Conservation (phyloP, 2,797 vertebrate genomes). For the Chromobotia macracanthus region DNA sequence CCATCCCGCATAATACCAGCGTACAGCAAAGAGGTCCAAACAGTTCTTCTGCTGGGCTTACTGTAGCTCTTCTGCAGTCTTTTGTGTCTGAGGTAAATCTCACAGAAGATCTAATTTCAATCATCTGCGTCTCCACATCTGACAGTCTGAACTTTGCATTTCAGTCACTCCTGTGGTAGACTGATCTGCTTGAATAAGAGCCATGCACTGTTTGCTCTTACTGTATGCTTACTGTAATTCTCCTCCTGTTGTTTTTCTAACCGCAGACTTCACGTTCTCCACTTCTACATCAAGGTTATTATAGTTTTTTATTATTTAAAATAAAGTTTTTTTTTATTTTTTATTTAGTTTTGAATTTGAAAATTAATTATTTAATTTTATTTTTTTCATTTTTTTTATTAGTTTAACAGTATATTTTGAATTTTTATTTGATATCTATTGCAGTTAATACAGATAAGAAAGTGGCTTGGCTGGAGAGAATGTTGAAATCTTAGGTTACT, state of each 20-base stretch:
- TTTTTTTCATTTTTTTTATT: too few relatives aligned
- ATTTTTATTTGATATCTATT: too few relatives aligned
- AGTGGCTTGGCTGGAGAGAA: too few relatives aligned
- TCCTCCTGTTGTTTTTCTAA: conserved; percentile 37
- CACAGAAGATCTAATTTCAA: neutral
- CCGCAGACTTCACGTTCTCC: too few relatives aligned
- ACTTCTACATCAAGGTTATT: too few relatives aligned
- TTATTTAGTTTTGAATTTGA: too few relatives aligned
- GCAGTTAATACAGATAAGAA: too few relatives aligned
- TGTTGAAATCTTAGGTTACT: too few relatives aligned
- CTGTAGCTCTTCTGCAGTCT: neutral
- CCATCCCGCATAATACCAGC: neutral
- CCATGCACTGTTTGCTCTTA: conserved; percentile 27
- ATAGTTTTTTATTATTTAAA: too few relatives aligned
- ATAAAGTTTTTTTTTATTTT: too few relatives aligned
- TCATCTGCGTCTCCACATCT: neutral
- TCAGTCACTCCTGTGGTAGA: neutral
- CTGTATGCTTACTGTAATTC: conserved; percentile 14
- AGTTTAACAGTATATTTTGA: too few relatives aligned
- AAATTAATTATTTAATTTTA: too few relatives aligned
- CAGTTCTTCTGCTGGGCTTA: neutral
- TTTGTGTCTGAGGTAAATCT: conserved; percentile 4
- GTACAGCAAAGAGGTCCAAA: neutral
- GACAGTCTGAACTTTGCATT: neutral
- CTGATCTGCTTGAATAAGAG: neutral